These are phyloP conservation scores for Caenorhabditis parvicauda DNA, from an alignment of 2,888 invertebrate genomes.

Conservation along the genomic window DNA sequence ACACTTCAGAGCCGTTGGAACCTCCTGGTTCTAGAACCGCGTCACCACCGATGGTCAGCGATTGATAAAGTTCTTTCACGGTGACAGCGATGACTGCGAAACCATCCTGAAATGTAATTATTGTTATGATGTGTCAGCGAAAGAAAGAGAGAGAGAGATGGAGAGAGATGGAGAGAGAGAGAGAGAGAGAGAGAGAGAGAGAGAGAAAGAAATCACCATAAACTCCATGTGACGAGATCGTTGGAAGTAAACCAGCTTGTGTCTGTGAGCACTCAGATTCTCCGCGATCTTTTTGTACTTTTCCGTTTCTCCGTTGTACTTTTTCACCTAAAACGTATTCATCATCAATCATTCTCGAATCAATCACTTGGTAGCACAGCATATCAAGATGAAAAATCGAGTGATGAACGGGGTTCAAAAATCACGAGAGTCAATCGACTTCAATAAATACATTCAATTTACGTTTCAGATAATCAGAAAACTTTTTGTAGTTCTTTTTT, in stretches of 20 bases:
- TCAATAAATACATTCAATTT: neutral
- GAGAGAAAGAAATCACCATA: constrained; percentile 15
- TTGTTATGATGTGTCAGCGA: too few species aligned
- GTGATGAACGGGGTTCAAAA: too few species aligned
- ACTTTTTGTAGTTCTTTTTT: neutral
- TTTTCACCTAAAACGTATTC: constrained; percentile 73
- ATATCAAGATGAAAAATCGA: too few species aligned
- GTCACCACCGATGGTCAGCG: constrained; percentile 95
- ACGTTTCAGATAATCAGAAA: neutral
- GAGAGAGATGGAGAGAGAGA: too few species aligned
- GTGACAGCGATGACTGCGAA: constrained; percentile 11
- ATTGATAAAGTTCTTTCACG: constrained; percentile 81
- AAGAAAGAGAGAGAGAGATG: too few species aligned
- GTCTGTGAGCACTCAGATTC: constrained; percentile 64
- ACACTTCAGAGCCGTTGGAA: too few species aligned
- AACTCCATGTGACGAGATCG: constrained; percentile 79
- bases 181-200: neutral
- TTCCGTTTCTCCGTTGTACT: constrained; percentile 75
- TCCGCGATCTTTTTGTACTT: constrained; percentile 69
- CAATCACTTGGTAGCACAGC: too few species aligned
- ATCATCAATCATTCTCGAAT: too few species aligned
- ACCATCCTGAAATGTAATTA: constrained; percentile 2
- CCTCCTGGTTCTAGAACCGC: constrained; percentile 70
- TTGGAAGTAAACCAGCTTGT: constrained; percentile 64
- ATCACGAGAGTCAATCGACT: neutral